Evolutionary conservation across 2,888 invertebrate species (phyloP).

Genomic region (Pteria penguin): DNA sequence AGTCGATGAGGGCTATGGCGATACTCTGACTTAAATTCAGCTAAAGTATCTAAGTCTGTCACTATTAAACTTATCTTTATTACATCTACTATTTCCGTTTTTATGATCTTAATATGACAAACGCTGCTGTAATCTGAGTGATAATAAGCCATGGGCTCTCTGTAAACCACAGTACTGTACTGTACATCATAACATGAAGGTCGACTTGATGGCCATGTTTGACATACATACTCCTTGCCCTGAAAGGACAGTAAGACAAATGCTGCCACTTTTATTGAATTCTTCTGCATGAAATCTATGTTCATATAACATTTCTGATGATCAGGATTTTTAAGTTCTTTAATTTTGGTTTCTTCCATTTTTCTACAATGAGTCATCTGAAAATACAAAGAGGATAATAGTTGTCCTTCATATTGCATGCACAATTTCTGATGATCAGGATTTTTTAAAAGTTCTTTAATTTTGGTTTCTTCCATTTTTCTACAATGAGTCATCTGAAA

Average conservation of each 20-base stretch:
- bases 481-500: too few species aligned
- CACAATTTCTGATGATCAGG: constrained; percentile 54
- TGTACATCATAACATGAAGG: constrained; percentile 20
- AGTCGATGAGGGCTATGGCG: constrained; percentile 19
- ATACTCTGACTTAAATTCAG: constrained; percentile 32
- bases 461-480: background rate
- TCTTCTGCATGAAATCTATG: constrained; percentile 32
- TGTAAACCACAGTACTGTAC: constrained; percentile 3
- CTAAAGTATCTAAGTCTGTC: constrained; percentile 39
- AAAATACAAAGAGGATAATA: too few species aligned
- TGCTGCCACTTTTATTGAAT: constrained; percentile 41
- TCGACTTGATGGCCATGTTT: constrained; percentile 50
- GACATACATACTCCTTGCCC: constrained; percentile 46
- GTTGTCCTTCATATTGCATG: too few species aligned
- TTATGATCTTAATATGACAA: constrained; percentile 33
- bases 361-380: too few species aligned
- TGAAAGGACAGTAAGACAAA: constrained; percentile 43
- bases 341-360: background rate
- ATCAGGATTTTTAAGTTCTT: constrained; percentile 5
- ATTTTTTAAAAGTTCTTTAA: constrained; percentile 8
- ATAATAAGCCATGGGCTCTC: background rate
- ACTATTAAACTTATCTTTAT: constrained; percentile 51
- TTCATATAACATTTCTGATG: constrained; percentile 58
- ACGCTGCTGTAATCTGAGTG: background rate
- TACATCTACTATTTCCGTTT: constrained; percentile 26